Evolutionary conservation across 2,888 invertebrate species (phyloP), one percentile per base, ranked within the genome.

Genomic region (Rugalucina vietnamica): DNA sequence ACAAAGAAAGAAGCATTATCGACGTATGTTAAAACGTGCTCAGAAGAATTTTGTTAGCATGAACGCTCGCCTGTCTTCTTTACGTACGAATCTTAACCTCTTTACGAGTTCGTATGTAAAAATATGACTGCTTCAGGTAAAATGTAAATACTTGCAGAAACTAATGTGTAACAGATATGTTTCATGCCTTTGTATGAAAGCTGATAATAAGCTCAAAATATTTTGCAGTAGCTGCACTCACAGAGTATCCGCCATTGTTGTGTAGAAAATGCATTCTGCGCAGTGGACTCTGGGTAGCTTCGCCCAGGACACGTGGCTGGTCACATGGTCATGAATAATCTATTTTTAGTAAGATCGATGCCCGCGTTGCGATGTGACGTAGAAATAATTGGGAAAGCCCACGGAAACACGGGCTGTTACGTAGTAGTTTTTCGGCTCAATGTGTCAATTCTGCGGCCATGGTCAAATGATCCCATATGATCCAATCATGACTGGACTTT

Each of bases 161-260:
- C 79, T 81, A 87, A 71, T 76, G 81, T 79, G 69, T 76, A 72
- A 75, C 36, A 81, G 60, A 74, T 37, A 34, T 69, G 77, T 49
- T 60, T 81, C 57, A 83, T 83, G 85, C 85, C 79, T 69, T 36
- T n/a, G 18, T 43, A 74, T 34, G 50, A 74, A 83, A 74, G 76
- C 70, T 74, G 43, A 84, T 85, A 87, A 88, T 89, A 90, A 89
- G 90, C 81, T 81, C 75, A 79, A 84, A 87, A 88, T 85, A 37
- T 60, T 86, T 80, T 85, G 57, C 79, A 81, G 78, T 86, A 77
- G 60, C 80, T 82, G 78, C 84, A 92, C 92, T 92, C 92, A 92
- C 92, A 90, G 88, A 89, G 87, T 87, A 87, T 92, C 92, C 91
- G 92, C 92, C 92, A 92, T 92, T 90, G n/a, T 92, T 92, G 91